phyloP scores from a whole-genome alignment of 2,113 vertebrate species.

The Grallaria varia region DNA sequence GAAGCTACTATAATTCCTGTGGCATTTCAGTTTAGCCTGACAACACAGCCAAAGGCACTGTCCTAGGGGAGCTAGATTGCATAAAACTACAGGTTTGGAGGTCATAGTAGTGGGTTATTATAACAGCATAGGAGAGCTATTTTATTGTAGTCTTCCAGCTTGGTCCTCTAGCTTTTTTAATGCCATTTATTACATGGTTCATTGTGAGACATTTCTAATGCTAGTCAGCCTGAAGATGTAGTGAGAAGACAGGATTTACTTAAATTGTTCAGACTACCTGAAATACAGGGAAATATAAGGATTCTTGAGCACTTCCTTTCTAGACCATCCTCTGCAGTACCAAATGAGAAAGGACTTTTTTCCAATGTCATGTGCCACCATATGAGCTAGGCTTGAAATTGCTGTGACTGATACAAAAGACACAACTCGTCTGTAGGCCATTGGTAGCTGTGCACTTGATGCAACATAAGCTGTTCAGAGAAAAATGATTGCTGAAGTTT shows the following conservation, averaged over 20 bases:
- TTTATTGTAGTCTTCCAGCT: neutral
- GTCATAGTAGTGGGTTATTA: neutral
- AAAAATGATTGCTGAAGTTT: neutral
- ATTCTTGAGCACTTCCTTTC: neutral
- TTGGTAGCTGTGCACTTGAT: neutral
- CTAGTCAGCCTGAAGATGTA: neutral
- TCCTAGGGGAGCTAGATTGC: neutral
- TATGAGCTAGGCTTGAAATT: neutral
- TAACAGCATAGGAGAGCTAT: neutral
- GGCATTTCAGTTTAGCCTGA: neutral
- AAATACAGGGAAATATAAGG: neutral
- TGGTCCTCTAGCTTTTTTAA: neutral
- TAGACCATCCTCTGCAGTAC: neutral
- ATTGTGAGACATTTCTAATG: neutral
- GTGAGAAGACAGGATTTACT: neutral
- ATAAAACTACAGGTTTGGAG: neutral
- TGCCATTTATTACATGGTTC: neutral
- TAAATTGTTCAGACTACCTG: neutral
- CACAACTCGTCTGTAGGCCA: neutral
- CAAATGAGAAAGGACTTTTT: neutral
- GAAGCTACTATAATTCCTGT: neutral
- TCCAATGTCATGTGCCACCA: rapidly evolving
- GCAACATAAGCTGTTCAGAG: neutral
- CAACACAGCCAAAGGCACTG: neutral
- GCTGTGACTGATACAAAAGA: neutral